These are phyloP conservation scores for Bembecia ichneumoniformis DNA, from an alignment of 2,888 invertebrate species.

Conservation along the genomic window DNA sequence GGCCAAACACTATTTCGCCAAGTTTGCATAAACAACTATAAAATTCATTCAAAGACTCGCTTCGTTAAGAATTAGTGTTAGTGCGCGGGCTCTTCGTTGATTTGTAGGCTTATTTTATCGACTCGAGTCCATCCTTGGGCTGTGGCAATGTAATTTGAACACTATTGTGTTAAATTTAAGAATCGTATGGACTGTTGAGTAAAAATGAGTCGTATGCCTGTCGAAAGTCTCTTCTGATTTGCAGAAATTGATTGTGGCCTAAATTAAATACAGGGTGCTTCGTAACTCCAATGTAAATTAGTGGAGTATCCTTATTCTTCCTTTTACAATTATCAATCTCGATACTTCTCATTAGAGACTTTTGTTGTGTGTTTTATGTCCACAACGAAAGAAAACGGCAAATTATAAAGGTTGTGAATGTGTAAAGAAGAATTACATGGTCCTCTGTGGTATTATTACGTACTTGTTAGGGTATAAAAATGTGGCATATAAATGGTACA, in stretches of 20 bases:
- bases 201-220: neutral
- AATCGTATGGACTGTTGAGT: slow-evolving; percentile 2
- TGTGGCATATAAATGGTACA: too few species aligned
- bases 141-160: slow-evolving; percentile 6
- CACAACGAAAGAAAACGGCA: slow-evolving; percentile 31
- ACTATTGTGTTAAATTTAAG: slow-evolving; percentile 6
- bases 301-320: neutral
- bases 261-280: slow-evolving; percentile 23
- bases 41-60: too few species aligned
- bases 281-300: slow-evolving; percentile 7
- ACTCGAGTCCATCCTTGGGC: slow-evolving; percentile 7
- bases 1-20: too few species aligned
- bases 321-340: neutral
- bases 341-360: neutral
- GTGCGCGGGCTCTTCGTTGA: too few species aligned
- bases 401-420: slow-evolving; percentile 47
- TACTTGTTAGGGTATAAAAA: too few species aligned
- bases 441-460: slow-evolving; percentile 18
- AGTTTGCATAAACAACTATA: too few species aligned
- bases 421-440: slow-evolving; percentile 19
- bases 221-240: neutral
- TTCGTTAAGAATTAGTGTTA: too few species aligned
- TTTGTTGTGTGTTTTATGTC: slow-evolving; percentile 22
- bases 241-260: slow-evolving; percentile 18
- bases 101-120: too few species aligned